Evolutionary conservation across 2,797 vertebrate genomes (phyloP), one percentile per base, ranked within the genome.

Genomic region (Leptodactylus fallax): DNA sequence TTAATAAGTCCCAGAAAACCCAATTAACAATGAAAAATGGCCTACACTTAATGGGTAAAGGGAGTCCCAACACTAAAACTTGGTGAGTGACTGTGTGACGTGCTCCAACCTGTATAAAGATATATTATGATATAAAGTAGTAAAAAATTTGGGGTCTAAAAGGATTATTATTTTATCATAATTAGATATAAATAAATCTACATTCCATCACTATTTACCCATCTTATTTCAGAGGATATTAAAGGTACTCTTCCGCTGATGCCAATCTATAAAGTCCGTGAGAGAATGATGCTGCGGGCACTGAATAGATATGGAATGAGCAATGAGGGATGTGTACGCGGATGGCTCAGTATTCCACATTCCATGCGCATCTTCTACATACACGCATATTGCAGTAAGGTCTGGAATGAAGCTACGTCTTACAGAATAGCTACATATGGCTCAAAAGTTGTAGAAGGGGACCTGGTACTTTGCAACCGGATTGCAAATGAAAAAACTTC

Each of bases 291-390:
- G 94, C 93, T 99, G 9, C 96, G 97, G 27, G 97, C 97, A 0
- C 90, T 99, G 87, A 96, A 98, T 91, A 96, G 98, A 79, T 99
- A 97, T 11, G 97, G 98, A 8, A 71, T 95, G 2, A 95, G 94
- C 11, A 93, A 94, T 0, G 96, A 97, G 21, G 98, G 97, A 0
- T 97, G 96, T 81, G 82, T 91, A 55, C 96, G 93, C 71, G 97
- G 95, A 0, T 99, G 98, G 97, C 96, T 99, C 91, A 97, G 93
- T 87, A 95, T 99, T 71, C 98, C 98, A n/a, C 97, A 99, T 88
- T 94, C 96, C 92, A 96, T 96, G 94, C 96, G 97, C 74, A 93
- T 98, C 90, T 98, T 99, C 93, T 99, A 99, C 63, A 88, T 96
- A 45, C 98, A 99, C 10, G 97, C 98, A 17, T 99, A 98, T 91